Evolutionary conservation across 2,888 invertebrate species (phyloP), one percentile per base, ranked within the genome.

Genomic region (Hypena proboscidalis): DNA sequence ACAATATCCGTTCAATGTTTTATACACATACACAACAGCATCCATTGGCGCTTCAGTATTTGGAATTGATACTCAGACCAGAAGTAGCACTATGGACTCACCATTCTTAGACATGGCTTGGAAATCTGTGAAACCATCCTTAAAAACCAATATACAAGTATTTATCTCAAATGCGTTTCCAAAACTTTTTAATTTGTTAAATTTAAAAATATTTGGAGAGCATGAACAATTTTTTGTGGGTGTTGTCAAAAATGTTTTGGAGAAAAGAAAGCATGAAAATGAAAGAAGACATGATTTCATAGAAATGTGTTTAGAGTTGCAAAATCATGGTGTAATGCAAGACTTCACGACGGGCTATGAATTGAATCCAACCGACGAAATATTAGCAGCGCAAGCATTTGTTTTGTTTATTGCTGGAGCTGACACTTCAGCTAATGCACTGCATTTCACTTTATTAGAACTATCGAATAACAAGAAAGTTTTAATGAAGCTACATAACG

Each of bases 361-460:
- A 41, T 21, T 85, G 5, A 57, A 70, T 2, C 75, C 79, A 1
- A 74, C 80, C 4, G 78, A 76, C 27, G 80, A 83, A 60, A 5
- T 85, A 1, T 22, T 90, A 15, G 82, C 85, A 3, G 84, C 88
- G 2, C 90, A 91, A 53, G 85, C 87, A 0, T 86, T 91, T 36
- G 79, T 88, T 44, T 90, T 91, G 37, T 89, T 89, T 19, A 41
- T 87, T 14, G 90, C 88, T 22, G 91, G 91, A 1, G 77, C 82
- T 4, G 90, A 91, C 26, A 85, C 90, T 0, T 77, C 86, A 7
- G 85, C 90, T 1, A 81, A 70, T 7, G 55, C 82, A 0, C 76
- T 91, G 57, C 77, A 84, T 48, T 89, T 83, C 23, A 69, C 76
- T 9, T 53, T 87, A 4, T 51, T 85, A 20, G 77, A 83, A 52